Evolutionary conservation across 2,113 vertebrate genomes (phyloP).

Genomic region (Sphyrna mokarran): DNA sequence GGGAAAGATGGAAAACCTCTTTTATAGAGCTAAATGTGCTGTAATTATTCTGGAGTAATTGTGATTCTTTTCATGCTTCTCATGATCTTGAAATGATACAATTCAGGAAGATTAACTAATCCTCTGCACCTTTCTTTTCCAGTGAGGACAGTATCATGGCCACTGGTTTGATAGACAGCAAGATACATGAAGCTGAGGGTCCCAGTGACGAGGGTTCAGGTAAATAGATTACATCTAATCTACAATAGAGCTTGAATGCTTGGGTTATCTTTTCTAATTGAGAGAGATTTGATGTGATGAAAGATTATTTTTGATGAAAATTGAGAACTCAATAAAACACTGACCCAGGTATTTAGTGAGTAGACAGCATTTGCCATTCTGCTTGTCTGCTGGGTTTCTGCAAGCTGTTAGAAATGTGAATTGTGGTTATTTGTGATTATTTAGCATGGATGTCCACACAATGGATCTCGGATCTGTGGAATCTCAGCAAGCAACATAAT

Average conservation of each 20-base stretch:
- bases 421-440: not conserved
- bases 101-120: slow-evolving; percentile 3
- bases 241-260: not conserved
- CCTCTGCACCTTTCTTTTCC: not conserved
- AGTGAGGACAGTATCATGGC: slow-evolving; percentile 55
- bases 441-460: too few relatives aligned
- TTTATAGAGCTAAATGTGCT: not conserved
- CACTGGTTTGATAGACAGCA: slow-evolving; percentile 63
- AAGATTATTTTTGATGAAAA: not conserved
- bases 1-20: not conserved
- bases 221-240: slow-evolving; percentile 46
- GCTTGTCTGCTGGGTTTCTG: not conserved
- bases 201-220: slow-evolving; percentile 70
- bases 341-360: not conserved
- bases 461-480: too few relatives aligned
- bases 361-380: not conserved
- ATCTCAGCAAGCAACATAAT: too few relatives aligned
- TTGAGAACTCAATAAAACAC: not conserved
- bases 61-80: not conserved
- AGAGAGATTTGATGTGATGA: not conserved
- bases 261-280: too few relatives aligned
- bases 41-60: not conserved
- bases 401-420: not conserved
- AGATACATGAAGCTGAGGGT: slow-evolving; percentile 64
- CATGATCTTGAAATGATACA: not conserved